Evolutionary conservation across 2,888 invertebrate species (phyloP).

Genomic region (Caenorhabditis plicata): DNA sequence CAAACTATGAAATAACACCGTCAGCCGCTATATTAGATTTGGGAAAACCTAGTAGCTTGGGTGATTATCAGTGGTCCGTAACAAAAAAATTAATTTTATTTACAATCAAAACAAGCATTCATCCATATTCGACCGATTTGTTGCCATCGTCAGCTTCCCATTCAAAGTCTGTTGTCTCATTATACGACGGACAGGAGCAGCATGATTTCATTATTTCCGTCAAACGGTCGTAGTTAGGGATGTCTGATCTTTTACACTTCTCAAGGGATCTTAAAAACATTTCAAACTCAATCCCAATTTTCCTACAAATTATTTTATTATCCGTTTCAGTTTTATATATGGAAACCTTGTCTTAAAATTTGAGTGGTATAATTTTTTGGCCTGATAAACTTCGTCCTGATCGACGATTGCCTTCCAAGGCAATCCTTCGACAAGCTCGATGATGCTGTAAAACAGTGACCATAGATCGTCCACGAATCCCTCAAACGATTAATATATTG

Average conservation of each 20-base stretch:
- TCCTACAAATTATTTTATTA: constrained; percentile 8
- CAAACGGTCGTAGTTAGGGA: constrained; percentile 33
- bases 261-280: constrained; percentile 14
- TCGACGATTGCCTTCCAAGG: constrained; percentile 53
- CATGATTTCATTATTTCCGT: constrained; percentile 23
- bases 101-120: too few relatives aligned
- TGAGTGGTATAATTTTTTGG: constrained; percentile 19
- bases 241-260: constrained; percentile 8
- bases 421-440: constrained; percentile 56
- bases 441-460: constrained; percentile 51
- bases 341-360: constrained; percentile 16
- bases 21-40: too few relatives aligned
- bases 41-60: too few relatives aligned
- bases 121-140: too few relatives aligned
- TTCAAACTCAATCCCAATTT: constrained; percentile 18
- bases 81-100: too few relatives aligned
- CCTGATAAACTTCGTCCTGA: constrained; percentile 44
- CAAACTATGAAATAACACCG: too few relatives aligned
- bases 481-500: constrained; percentile 11
- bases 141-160: too few relatives aligned
- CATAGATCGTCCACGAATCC: constrained; percentile 55
- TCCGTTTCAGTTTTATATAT: neutral
- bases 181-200: too few relatives aligned
- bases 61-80: too few relatives aligned
- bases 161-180: too few relatives aligned